These are phyloP conservation scores for Virgularia gustaviana DNA, from an alignment of 92 coral and sea anemone genomes.

Conservation along the genomic window DNA sequence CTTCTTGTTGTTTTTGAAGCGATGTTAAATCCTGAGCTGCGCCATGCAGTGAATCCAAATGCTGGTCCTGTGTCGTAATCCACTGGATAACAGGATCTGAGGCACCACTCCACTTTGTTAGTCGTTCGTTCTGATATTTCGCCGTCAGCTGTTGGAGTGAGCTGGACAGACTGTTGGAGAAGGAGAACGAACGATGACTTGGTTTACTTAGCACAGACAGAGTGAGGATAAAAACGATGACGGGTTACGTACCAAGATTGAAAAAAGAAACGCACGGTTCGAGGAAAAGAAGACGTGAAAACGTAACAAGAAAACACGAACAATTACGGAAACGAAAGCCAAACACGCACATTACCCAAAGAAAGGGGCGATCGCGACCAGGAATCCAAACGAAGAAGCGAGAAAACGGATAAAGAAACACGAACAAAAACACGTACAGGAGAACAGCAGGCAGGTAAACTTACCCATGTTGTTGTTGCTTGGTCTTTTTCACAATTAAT, in stretches of 20 bases:
- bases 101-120: conserved; percentile 5
- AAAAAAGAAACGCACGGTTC: too few species aligned
- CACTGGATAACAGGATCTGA: conserved; percentile 14
- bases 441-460: too few species aligned
- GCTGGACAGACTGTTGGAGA: background rate
- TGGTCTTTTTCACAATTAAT: conserved; percentile 6
- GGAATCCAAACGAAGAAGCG: too few species aligned
- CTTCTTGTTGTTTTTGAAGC: conserved; percentile 30
- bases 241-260: too few species aligned
- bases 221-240: too few species aligned
- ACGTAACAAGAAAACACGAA: background rate
- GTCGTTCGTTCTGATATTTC: conserved; percentile 1
- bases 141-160: background rate
- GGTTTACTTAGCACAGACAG: too few species aligned
- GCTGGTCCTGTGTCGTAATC: conserved; percentile 17
- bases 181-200: too few species aligned
- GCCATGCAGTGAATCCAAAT: conserved; percentile 5
- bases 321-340: background rate
- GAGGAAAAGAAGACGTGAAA: background rate
- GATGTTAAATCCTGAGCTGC: conserved; percentile 4
- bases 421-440: too few species aligned
- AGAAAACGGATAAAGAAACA: too few species aligned
- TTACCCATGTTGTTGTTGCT: background rate
- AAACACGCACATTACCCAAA: too few species aligned
- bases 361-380: too few species aligned